phyloP scores from a whole-genome alignment of 2,797 vertebrate genomes.

The Knipowitschia caucasica region DNA sequence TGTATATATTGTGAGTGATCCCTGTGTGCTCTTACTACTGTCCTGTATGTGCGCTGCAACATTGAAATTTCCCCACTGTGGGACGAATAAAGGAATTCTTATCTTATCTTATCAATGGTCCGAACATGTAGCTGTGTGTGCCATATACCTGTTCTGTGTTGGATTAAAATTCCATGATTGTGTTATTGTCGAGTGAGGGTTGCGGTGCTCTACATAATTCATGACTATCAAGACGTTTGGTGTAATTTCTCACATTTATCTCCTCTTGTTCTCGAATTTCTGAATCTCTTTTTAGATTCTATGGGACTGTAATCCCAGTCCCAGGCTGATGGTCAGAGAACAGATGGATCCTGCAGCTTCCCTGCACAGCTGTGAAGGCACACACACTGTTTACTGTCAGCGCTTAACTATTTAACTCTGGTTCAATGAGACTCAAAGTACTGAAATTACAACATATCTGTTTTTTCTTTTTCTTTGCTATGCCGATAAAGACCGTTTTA shows the following conservation, averaged over 20 bases:
- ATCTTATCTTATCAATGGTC: too few species aligned
- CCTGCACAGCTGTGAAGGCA: conserved; percentile 3
- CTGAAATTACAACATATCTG: conserved; percentile 8
- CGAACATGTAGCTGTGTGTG: neutral
- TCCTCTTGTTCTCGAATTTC: neutral
- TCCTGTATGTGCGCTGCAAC: too few species aligned
- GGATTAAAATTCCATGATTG: conserved; percentile 37
- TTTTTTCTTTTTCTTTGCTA: too few species aligned
- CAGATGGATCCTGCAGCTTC: conserved; percentile 5
- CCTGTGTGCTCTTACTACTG: too few species aligned
- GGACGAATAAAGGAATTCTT: too few species aligned
- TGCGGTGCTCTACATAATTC: conserved; percentile 32
- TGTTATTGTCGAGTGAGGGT: conserved; percentile 25
- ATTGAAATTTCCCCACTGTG: too few species aligned
- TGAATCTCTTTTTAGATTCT: conserved; percentile 5
- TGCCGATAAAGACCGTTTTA: too few species aligned
- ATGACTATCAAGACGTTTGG: conserved; percentile 28
- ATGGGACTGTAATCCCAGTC: conserved; percentile 1
- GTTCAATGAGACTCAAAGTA: neutral
- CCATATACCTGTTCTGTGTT: neutral
- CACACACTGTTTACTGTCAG: neutral
- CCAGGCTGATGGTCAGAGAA: conserved; percentile 3
- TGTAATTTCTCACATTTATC: conserved; percentile 16
- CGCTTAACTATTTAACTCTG: neutral
- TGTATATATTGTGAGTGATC: too few species aligned